A percentile compares a stretch with the other conserved stretches of the same genome.
Evolutionary conservation across 1,140 invertebrate species (phyloP).

Genomic region (Steinernema feltiae): DNA sequence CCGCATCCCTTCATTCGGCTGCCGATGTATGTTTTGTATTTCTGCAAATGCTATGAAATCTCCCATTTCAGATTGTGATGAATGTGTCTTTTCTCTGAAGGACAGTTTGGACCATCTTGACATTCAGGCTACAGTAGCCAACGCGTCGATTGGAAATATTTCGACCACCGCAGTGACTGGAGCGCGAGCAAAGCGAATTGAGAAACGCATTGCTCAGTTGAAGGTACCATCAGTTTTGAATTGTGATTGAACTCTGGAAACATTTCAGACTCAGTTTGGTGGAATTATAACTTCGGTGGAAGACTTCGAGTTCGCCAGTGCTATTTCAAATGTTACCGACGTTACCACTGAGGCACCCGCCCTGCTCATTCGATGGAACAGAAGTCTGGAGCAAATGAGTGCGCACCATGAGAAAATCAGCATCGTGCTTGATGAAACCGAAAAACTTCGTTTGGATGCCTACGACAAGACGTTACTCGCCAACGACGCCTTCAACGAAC

Average conservation of each 20-base stretch:
- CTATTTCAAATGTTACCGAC: constrained; percentile 9
- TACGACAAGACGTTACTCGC: neutral
- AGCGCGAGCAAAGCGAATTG: constrained; percentile 46
- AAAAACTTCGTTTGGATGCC: constrained; percentile 1
- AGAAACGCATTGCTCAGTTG: constrained; percentile 35
- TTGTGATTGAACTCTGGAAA: constrained; percentile 15
- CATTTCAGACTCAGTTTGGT: constrained; percentile 29
- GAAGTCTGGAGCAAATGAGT: constrained; percentile 35
- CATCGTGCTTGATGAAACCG: constrained; percentile 33
- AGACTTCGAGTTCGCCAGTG: constrained; percentile 31
- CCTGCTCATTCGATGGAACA: constrained; percentile 34
- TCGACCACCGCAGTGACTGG: constrained; percentile 54
- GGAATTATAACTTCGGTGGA: constrained; percentile 22
- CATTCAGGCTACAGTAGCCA: constrained; percentile 25
- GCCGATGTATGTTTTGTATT: constrained; percentile 36
- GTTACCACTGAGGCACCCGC: constrained; percentile 29
- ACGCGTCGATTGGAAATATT: constrained; percentile 42
- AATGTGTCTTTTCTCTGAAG: constrained; percentile 53
- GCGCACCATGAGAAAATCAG: constrained; percentile 19
- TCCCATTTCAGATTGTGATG: constrained; percentile 46
- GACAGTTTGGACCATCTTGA: constrained; percentile 43
- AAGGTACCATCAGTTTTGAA: constrained; percentile 26
- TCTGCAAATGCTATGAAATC: neutral
- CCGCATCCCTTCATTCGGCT: constrained; percentile 49
- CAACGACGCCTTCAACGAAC: neutral